These are phyloP conservation scores for Eira barbara DNA, from an alignment of 2,113 vertebrate genomes.

Conservation along the genomic window DNA sequence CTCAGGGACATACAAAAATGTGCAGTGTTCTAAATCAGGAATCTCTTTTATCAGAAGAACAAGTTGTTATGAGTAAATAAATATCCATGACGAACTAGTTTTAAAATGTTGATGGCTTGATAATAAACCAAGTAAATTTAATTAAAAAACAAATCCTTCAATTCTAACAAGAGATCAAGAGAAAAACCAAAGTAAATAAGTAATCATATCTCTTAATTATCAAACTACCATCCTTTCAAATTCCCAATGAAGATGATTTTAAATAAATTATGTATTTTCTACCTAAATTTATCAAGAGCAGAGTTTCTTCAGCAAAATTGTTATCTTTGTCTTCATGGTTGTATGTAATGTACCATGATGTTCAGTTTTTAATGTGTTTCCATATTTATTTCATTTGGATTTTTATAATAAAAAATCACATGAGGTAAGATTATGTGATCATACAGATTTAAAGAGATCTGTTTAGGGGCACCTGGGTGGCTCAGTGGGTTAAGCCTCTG, in stretches of 20 bases:
- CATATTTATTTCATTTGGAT: not conserved
- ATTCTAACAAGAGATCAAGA: constrained; percentile 31
- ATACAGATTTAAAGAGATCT: not conserved
- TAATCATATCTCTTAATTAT: not conserved
- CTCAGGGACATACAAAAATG: not conserved
- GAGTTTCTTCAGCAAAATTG: not conserved
- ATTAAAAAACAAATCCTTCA: not conserved
- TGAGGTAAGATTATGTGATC: not conserved
- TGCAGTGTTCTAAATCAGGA: not conserved
- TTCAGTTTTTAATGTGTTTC: not conserved
- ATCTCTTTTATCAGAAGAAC: constrained; percentile 21
- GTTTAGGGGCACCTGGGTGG: not conserved
- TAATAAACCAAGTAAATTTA: constrained; percentile 66
- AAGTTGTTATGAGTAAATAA: constrained; percentile 49
- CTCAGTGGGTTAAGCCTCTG: too few relatives aligned
- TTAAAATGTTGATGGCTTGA: constrained; percentile 56
- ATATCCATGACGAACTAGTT: constrained; percentile 38
- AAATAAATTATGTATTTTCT: not conserved
- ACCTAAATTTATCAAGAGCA: not conserved
- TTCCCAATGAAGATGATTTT: not conserved
- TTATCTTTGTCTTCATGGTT: not conserved
- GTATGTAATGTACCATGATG: not conserved
- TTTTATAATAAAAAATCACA: not conserved
- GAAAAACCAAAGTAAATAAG: constrained; percentile 48
- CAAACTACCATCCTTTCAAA: not conserved